These are phyloP conservation scores for Drosophila mimetica DNA, from an alignment of 2,888 invertebrate species.

Conservation along the genomic window DNA sequence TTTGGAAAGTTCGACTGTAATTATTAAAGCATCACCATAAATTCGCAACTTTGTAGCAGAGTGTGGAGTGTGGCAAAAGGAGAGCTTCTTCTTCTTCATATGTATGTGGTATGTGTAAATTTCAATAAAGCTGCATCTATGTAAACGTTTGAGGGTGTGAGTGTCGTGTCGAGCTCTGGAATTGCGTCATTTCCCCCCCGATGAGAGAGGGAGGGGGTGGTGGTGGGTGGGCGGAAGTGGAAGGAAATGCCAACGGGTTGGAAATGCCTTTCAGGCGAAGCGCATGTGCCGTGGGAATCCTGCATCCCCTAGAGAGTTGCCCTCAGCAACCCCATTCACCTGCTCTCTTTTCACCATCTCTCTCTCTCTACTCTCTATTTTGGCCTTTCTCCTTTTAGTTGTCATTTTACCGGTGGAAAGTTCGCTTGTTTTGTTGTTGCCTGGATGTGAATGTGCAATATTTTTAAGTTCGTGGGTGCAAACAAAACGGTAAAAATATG, in stretches of 20 bases:
- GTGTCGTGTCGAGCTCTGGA: slow-evolving; percentile 18
- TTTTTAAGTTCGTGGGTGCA: background rate
- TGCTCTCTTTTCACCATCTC: slow-evolving; percentile 18
- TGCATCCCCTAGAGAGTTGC: slow-evolving; percentile 13
- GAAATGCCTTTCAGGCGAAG: slow-evolving; percentile 44
- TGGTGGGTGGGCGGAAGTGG: slow-evolving; percentile 6
- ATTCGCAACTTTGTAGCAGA: slow-evolving; percentile 17
- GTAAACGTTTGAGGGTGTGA: slow-evolving; percentile 16
- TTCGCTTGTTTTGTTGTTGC: slow-evolving; percentile 77
- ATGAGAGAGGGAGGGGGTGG: background rate
- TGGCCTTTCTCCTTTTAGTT: slow-evolving; percentile 64
- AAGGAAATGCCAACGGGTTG: slow-evolving; percentile 65
- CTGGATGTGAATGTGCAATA: slow-evolving; percentile 28
- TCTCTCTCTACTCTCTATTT: slow-evolving; percentile 4
- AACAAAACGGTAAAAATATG: slow-evolving; percentile 34
- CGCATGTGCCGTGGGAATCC: slow-evolving; percentile 62
- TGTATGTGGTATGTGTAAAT: slow-evolving; percentile 33
- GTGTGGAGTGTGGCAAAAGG: slow-evolving; percentile 11
- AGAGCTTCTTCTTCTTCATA: slow-evolving; percentile 16
- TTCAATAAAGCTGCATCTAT: slow-evolving; percentile 45
- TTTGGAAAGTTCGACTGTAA: background rate
- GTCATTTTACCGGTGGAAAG: slow-evolving; percentile 77
- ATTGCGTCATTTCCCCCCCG: slow-evolving; percentile 28
- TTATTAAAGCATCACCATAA: background rate
- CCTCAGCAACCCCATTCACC: slow-evolving; percentile 28